Percentiles rank a stretch among this genome's conserved stretches.
Evolutionary conservation across 1,140 invertebrate genomes (phyloP).

Genomic region (Aphis gossypii): DNA sequence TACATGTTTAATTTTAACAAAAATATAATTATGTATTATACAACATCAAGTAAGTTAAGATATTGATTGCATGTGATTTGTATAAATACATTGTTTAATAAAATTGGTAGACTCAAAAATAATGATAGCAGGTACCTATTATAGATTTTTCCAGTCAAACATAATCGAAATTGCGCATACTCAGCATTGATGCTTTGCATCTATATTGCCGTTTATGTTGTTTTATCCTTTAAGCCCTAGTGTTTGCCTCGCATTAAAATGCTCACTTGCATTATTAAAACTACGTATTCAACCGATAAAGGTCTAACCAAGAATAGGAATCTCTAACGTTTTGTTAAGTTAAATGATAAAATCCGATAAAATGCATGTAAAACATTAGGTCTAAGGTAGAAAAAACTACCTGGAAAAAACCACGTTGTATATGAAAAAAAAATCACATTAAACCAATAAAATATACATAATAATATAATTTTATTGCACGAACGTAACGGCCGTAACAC

Average conservation of each 20-base stretch:
- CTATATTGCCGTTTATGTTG: not conserved
- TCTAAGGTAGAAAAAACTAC: not conserved
- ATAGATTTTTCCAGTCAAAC: not conserved
- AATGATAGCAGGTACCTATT: not conserved
- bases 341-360: not conserved
- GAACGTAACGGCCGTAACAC: not conserved
- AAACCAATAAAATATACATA: not conserved
- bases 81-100: not conserved
- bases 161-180: not conserved
- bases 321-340: not conserved
- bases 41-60: not conserved
- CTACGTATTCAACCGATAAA: not conserved
- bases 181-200: not conserved
- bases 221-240: slow-evolving; percentile 32
- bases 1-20: too few species aligned
- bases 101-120: not conserved
- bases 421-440: slow-evolving; percentile 1
- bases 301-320: slow-evolving; percentile 4
- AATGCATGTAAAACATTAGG: slow-evolving; percentile 27
- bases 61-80: not conserved
- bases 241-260: slow-evolving; percentile 26
- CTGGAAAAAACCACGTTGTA: too few species aligned
- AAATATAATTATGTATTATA: not conserved
- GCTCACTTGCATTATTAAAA: slow-evolving; percentile 37
- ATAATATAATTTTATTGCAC: not conserved